Percentiles rank a stretch among this genome's conserved stretches.
phyloP scores from a whole-genome alignment of 2,797 vertebrate genomes.

The Pangasius krempfi region DNA sequence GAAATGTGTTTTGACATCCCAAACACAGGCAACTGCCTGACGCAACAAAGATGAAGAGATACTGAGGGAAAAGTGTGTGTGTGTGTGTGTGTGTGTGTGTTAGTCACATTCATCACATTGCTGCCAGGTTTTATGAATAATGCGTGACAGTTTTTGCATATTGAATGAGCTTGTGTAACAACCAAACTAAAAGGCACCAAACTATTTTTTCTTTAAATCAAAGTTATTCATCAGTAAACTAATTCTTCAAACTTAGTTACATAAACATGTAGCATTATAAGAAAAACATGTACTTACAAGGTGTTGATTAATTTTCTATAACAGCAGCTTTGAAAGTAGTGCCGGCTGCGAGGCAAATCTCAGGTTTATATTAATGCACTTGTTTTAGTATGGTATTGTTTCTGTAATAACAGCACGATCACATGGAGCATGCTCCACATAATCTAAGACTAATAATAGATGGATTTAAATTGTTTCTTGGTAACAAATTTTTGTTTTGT shows the following conservation, averaged over 20 bases:
- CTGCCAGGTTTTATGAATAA: slow-evolving; percentile 18
- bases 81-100: slow-evolving; percentile 5
- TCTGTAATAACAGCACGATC: not conserved
- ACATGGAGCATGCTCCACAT: not conserved
- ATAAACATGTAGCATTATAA: not conserved
- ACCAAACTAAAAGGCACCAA: not conserved
- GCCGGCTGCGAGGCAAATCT: not conserved
- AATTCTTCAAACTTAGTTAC: slow-evolving; percentile 19
- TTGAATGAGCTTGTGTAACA: slow-evolving; percentile 17
- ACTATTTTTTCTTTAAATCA: not conserved
- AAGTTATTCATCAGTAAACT: slow-evolving; percentile 17
- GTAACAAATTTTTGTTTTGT: not conserved
- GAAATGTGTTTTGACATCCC: not conserved
- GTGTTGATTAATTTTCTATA: not conserved
- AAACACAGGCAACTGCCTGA: not conserved
- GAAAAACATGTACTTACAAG: not conserved
- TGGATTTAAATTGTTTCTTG: not conserved
- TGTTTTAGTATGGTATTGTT: not conserved
- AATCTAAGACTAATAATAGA: not conserved
- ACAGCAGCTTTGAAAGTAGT: not conserved
- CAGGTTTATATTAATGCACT: not conserved
- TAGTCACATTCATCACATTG: slow-evolving; percentile 15
- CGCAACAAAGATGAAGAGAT: slow-evolving; percentile 16
- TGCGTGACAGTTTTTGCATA: slow-evolving; percentile 21
- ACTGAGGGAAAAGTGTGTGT: not conserved